phyloP scores from a whole-genome alignment of 2,888 invertebrate genomes.

The Macaria notata region DNA sequence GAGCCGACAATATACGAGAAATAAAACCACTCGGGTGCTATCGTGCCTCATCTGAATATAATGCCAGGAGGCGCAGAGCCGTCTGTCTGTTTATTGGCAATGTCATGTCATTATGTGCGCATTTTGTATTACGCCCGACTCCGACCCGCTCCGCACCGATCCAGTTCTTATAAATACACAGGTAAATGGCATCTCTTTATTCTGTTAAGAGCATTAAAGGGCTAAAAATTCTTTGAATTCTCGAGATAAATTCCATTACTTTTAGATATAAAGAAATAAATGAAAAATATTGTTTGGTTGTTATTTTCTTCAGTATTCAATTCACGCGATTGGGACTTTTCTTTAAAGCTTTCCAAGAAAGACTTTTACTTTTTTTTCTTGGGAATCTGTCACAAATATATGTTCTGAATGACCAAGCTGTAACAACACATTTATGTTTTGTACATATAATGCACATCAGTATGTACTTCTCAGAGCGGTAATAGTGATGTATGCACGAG shows the following conservation, averaged over 20 bases:
- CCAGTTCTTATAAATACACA: slow-evolving; percentile 21
- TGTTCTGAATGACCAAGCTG: too few relatives aligned
- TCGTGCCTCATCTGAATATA: slow-evolving; percentile 75
- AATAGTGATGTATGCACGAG: slow-evolving; percentile 27
- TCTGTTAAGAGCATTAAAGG: background rate
- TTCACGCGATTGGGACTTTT: too few relatives aligned
- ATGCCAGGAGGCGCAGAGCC: slow-evolving; percentile 62
- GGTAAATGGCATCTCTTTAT: slow-evolving; percentile 1
- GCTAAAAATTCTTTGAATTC: too few relatives aligned
- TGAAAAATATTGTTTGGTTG: too few relatives aligned
- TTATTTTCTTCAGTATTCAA: too few relatives aligned
- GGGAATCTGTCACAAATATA: too few relatives aligned
- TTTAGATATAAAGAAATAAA: too few relatives aligned
- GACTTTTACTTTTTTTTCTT: too few relatives aligned
- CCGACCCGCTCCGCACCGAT: slow-evolving; percentile 20
- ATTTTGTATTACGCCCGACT: slow-evolving; percentile 44
- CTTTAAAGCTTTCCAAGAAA: too few relatives aligned
- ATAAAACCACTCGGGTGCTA: slow-evolving; percentile 35
- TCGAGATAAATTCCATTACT: too few relatives aligned
- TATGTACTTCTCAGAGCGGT: slow-evolving; percentile 6
- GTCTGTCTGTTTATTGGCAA: slow-evolving; percentile 52
- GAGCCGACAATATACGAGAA: slow-evolving; percentile 26
- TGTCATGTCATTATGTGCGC: slow-evolving; percentile 62
- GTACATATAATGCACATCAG: too few relatives aligned
- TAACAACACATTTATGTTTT: too few relatives aligned